Evolutionary conservation across 2,888 invertebrate genomes (phyloP), one percentile per base, ranked within the genome.

Genomic region (Cremastinae sp.): DNA sequence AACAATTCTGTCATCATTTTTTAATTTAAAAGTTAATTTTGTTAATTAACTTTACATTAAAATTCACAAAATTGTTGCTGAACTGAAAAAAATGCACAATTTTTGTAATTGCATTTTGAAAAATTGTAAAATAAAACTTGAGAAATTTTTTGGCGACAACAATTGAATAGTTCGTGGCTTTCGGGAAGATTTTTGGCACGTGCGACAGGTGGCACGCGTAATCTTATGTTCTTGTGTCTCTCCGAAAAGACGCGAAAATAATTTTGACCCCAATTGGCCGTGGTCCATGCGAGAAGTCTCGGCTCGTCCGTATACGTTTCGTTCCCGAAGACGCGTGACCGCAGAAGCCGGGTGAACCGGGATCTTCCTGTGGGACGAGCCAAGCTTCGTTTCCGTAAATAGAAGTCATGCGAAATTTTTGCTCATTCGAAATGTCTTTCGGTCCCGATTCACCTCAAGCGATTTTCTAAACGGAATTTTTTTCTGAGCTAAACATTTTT

Each of bases 301-400:
- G 1, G n/a, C 9, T 56, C 16, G 8, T 3, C 12, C 20, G 55
- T 39, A 35, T 18, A 35, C 18, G 16, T 49, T 10, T 49, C 18
- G 35, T 39, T 62, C 56, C 58, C 35, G 65, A 65, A 55, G 59
- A 58, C 56, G 55, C 53, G 59, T 41, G 41, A 28, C 49, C 43
- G 47, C 43, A 61, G 39, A 45, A 18, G 37, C 22, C 35, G 43
- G 8, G 12, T 37, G 20, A 68, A n/a, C 3, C 7, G 41, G 22
- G 43, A 22, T 64, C 64, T 58, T 49, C 41, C 18, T 10, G 39
- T 14, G 45, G 37, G 39, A 56, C 18, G 35, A 43, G 41, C 10
- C 47, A 22, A 35, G 14, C 71, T 47, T 68, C 71, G 66, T 62
- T 75, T 59, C 71, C 61, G 56, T 58, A 75, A 75, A 75, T 75